These are phyloP conservation scores for Eulemur rubriventer DNA, from an alignment of 2,797 vertebrate species.

Conservation along the genomic window DNA sequence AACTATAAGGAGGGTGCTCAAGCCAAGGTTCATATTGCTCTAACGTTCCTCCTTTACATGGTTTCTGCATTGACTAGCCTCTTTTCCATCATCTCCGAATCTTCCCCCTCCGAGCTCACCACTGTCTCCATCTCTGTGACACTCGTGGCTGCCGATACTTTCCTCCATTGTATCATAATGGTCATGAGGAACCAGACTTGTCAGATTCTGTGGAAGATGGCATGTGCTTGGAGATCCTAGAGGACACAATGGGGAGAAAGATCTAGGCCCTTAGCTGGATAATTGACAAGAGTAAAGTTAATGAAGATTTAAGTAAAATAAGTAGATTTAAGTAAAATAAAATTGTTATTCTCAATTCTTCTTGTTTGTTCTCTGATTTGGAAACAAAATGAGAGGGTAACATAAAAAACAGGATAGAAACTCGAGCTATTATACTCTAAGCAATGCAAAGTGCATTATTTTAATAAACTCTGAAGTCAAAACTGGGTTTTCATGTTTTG, in stretches of 20 bases:
- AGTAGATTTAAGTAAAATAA: neutral
- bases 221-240: neutral
- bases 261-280: neutral
- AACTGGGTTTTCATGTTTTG: slow-evolving; percentile 31
- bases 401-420: slow-evolving; percentile 16
- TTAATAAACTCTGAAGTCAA: slow-evolving; percentile 27
- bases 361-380: neutral
- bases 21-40: neutral
- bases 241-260: neutral
- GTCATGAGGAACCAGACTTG: neutral
- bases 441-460: slow-evolving; percentile 32
- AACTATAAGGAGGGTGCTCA: neutral
- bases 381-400: neutral
- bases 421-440: neutral
- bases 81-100: neutral
- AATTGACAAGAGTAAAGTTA: neutral
- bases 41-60: neutral
- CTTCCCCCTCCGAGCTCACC: neutral
- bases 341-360: neutral
- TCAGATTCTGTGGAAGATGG: neutral
- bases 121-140: neutral
- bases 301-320: neutral
- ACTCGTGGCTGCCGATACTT: neutral
- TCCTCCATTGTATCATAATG: neutral
- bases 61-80: neutral